These are phyloP conservation scores for Danio albolineatus DNA, from an alignment of 2,797 vertebrate genomes.

Conservation along the genomic window DNA sequence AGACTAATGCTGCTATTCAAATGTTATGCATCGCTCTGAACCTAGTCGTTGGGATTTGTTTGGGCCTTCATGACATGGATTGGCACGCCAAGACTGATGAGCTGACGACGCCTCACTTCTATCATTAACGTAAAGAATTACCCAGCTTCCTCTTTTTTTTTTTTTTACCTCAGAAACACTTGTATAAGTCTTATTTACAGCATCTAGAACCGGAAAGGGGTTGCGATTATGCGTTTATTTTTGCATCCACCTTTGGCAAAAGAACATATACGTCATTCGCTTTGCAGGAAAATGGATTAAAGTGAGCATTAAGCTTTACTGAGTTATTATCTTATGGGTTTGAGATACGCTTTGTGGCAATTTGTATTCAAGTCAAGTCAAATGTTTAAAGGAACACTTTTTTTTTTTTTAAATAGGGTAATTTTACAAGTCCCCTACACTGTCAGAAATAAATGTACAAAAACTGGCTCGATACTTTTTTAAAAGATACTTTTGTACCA, in stretches of 20 bases:
- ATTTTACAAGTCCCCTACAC: no score
- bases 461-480: no score
- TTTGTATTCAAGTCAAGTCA: constrained; percentile 21
- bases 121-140: constrained; percentile 11
- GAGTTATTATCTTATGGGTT: constrained; percentile 26
- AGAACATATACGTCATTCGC: background rate
- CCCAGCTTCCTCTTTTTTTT: background rate
- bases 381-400: background rate
- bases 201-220: background rate
- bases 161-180: background rate
- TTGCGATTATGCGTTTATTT: constrained; percentile 1
- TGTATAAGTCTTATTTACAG: background rate
- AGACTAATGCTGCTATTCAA: background rate
- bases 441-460: no score
- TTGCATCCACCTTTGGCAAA: background rate
- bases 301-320: constrained; percentile 1
- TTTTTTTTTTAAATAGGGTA: no score
- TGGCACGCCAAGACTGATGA: background rate
- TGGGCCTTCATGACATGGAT: constrained; percentile 1
- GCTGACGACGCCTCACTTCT: background rate
- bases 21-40: background rate
- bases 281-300: background rate
- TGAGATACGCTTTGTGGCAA: constrained; percentile 19
- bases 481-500: no score
- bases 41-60: background rate